Evolutionary conservation across 2,888 invertebrate species (phyloP).

Genomic region (Polyommatus iphigenia): DNA sequence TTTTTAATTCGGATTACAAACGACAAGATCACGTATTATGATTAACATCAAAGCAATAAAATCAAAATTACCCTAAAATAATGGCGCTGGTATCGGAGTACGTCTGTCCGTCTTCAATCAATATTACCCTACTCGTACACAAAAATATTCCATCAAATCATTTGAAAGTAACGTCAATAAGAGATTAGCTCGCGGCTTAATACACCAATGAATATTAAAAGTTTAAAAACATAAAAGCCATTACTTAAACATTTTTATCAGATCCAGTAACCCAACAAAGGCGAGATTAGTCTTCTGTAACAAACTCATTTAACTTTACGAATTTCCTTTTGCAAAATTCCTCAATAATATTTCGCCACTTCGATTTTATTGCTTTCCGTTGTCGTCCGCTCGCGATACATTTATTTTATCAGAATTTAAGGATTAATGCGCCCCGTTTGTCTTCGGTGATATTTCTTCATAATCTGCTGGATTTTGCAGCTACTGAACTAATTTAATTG

Average conservation of each 20-base stretch:
- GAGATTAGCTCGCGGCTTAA: not conserved
- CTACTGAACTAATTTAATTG: not conserved
- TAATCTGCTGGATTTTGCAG: conserved; percentile 25
- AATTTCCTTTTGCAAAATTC: conserved; percentile 66
- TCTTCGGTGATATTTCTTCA: conserved; percentile 34
- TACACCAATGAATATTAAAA: conserved; percentile 17
- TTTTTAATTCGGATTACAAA: too few relatives aligned
- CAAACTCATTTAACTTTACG: conserved; percentile 79
- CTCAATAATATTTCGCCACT: conserved; percentile 61
- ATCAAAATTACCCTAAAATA: too few relatives aligned
- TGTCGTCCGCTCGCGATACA: conserved; percentile 66
- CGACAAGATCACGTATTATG: too few relatives aligned
- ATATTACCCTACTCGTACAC: not conserved
- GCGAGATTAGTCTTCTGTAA: conserved; percentile 64
- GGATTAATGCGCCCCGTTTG: conserved; percentile 58
- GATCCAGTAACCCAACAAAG: conserved; percentile 67
- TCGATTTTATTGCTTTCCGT: conserved; percentile 71
- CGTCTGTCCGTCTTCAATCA: too few relatives aligned
- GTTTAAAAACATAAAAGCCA: conserved; percentile 44
- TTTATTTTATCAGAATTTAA: conserved; percentile 65
- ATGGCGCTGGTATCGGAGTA: too few relatives aligned
- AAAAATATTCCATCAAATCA: not conserved
- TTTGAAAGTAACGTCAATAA: not conserved
- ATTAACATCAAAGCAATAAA: too few relatives aligned
- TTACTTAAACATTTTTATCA: conserved; percentile 60